phyloP scores from a whole-genome alignment of 2,888 invertebrate species.

The Cheilosia pagana region DNA sequence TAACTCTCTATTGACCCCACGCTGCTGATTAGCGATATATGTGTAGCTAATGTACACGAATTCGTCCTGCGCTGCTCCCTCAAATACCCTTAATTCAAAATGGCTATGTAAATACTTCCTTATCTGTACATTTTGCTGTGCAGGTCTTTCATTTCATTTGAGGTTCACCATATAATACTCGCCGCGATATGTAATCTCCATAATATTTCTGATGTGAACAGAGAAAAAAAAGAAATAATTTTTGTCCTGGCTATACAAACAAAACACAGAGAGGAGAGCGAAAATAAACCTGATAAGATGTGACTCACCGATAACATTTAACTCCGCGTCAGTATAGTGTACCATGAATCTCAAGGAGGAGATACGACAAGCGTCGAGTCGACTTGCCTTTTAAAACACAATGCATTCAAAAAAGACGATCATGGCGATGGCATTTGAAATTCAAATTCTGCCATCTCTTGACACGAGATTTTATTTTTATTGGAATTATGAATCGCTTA shows the following conservation, averaged over 20 bases:
- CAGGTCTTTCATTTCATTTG: constrained; percentile 13
- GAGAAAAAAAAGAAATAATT: constrained; percentile 11
- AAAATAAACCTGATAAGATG: constrained; percentile 62
- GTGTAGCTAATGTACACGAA: neutral
- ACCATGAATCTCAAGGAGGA: constrained; percentile 59
- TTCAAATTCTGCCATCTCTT: neutral
- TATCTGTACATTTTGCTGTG: constrained; percentile 30
- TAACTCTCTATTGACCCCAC: constrained; percentile 11
- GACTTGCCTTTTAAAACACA: neutral
- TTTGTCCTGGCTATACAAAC: constrained; percentile 59
- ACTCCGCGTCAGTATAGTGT: constrained; percentile 16
- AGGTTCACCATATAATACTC: neutral
- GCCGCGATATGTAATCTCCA: constrained; percentile 41
- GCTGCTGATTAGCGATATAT: constrained; percentile 8
- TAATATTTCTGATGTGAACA: constrained; percentile 26
- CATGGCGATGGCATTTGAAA: too few species aligned
- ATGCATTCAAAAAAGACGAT: neutral
- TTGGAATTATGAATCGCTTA: constrained; percentile 28
- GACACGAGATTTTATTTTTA: constrained; percentile 13
- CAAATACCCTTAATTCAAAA: constrained; percentile 27
- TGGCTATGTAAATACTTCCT: constrained; percentile 32
- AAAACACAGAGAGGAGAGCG: neutral
- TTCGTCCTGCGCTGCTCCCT: constrained; percentile 40
- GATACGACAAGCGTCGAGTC: constrained; percentile 5
- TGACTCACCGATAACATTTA: constrained; percentile 62